Evolutionary conservation across 2,797 vertebrate species (phyloP).

Genomic region (Manis pentadactyla): DNA sequence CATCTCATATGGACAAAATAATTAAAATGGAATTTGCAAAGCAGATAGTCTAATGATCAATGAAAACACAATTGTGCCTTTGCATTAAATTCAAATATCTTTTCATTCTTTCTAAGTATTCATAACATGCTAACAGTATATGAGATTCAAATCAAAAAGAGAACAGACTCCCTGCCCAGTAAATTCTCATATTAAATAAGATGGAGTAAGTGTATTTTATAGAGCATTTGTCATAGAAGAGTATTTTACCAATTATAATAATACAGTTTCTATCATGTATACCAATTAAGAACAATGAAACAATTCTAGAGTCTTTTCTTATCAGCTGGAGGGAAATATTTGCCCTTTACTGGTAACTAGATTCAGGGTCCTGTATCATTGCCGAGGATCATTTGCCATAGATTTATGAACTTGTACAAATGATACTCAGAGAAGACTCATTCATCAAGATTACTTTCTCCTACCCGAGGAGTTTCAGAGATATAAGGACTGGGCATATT

Average conservation of each 20-base stretch:
- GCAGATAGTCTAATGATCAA: neutral
- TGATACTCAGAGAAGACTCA: neutral
- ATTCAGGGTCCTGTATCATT: neutral
- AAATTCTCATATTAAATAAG: neutral
- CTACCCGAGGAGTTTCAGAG: neutral
- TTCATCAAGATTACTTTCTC: neutral
- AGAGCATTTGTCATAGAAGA: neutral
- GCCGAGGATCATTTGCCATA: neutral
- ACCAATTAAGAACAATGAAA: neutral
- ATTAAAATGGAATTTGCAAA: constrained; percentile 47
- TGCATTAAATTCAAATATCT: constrained; percentile 14
- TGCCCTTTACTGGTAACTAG: neutral
- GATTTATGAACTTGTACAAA: neutral
- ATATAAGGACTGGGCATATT: neutral
- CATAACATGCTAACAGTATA: neutral
- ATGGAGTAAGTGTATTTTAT: neutral
- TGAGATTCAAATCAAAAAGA: neutral
- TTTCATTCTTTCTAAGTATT: constrained; percentile 47
- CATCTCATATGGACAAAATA: constrained; percentile 47
- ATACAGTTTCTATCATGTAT: neutral
- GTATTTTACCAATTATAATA: neutral
- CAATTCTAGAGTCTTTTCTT: neutral
- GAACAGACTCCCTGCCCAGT: neutral
- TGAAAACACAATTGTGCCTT: neutral
- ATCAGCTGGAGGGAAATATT: neutral